phyloP scores from a whole-genome alignment of 1,140 invertebrate genomes.

The Bombus sibiricus region DNA sequence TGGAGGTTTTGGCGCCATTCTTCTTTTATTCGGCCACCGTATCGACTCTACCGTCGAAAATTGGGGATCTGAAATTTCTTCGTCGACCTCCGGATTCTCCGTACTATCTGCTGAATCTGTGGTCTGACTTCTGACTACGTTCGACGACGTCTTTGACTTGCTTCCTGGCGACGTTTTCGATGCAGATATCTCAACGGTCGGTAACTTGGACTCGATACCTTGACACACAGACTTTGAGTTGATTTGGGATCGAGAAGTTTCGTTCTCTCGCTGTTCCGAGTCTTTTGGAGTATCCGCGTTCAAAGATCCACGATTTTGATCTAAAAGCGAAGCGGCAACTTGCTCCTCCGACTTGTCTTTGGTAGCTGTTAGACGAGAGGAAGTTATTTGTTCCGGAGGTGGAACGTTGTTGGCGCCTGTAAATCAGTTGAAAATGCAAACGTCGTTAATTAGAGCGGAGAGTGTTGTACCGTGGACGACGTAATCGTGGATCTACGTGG shows the following conservation, averaged over 20 bases:
- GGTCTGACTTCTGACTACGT: background rate
- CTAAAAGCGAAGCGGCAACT: background rate
- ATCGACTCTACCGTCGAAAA: constrained; percentile 71
- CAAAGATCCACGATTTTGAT: background rate
- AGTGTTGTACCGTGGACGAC: background rate
- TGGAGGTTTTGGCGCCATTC: constrained; percentile 87
- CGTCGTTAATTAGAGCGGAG: background rate
- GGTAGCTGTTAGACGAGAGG: background rate
- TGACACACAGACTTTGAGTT: background rate
- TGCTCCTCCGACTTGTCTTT: constrained; percentile 29
- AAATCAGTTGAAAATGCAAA: constrained; percentile 6
- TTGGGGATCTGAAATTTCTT: background rate
- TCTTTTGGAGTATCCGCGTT: background rate
- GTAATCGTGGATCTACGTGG: background rate
- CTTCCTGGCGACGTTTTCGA: background rate
- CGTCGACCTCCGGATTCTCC: background rate
- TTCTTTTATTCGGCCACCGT: constrained; percentile 82
- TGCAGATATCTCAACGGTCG: background rate
- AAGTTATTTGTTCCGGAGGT: background rate
- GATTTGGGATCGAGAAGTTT: background rate
- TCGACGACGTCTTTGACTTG: background rate
- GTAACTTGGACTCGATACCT: background rate
- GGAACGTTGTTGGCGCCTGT: constrained; percentile 6
- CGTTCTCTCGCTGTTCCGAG: background rate
- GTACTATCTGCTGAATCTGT: background rate